These are phyloP conservation scores for Abrostola triplasia DNA, from an alignment of 2,888 invertebrate species.

Conservation along the genomic window DNA sequence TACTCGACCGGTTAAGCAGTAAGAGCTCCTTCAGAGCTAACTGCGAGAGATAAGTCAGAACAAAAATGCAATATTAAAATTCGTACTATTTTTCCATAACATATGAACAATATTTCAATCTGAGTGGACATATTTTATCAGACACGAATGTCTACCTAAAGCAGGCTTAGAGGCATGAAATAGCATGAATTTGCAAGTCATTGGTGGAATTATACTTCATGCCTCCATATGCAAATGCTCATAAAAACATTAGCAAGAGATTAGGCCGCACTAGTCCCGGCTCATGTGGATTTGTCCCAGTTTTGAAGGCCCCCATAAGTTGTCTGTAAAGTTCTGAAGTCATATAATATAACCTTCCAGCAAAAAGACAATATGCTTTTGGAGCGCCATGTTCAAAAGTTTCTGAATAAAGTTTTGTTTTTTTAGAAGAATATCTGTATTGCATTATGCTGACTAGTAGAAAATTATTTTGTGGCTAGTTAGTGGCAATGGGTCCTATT, in stretches of 20 bases:
- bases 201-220: slow-evolving; percentile 10
- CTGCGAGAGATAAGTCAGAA: too few species aligned
- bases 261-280: slow-evolving; percentile 27
- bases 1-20: too few species aligned
- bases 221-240: slow-evolving; percentile 40
- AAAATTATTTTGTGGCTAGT: too few species aligned
- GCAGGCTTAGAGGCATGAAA: background rate
- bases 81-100: too few species aligned
- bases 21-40: too few species aligned
- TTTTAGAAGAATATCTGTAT: too few species aligned
- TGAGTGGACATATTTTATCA: too few species aligned
- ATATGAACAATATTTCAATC: too few species aligned
- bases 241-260: slow-evolving; percentile 42
- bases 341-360: slow-evolving; percentile 16
- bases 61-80: too few species aligned
- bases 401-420: background rate
- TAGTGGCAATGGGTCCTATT: too few species aligned
- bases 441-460: too few species aligned
- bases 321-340: slow-evolving; percentile 30
- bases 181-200: slow-evolving; percentile 5
- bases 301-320: slow-evolving; percentile 32
- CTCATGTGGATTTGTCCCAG: slow-evolving; percentile 42
- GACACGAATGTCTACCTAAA: background rate
- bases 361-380: background rate
- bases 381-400: background rate